Percentiles rank a stretch among this genome's conserved stretches.
Conservation (phyloP, 2,113 vertebrate genomes). For the Ptilorrhoa leucosticta region DNA sequence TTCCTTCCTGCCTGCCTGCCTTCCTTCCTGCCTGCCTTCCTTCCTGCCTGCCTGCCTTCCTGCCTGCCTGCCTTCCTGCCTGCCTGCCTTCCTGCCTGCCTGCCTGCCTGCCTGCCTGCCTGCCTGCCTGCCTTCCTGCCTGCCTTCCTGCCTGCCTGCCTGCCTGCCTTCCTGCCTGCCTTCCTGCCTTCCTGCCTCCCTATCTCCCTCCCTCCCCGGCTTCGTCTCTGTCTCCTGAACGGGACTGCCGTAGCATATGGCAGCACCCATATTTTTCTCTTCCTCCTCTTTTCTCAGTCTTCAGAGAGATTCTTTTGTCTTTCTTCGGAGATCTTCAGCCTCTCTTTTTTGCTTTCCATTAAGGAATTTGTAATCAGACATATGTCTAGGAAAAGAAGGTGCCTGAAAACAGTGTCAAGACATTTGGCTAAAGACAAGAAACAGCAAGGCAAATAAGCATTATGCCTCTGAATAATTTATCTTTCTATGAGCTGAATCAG, state of each 20-base stretch:
- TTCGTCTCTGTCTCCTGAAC: neutral
- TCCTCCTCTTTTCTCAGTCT: neutral
- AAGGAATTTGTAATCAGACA: neutral
- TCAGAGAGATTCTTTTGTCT: neutral
- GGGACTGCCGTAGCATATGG: neutral
- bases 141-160: neutral
- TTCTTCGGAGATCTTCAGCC: neutral
- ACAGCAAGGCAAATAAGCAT: neutral
- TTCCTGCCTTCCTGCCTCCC: too few relatives aligned
- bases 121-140: fast-evolving
- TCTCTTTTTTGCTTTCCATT: neutral
- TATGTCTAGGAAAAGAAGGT: neutral
- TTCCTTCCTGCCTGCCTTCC: too few relatives aligned
- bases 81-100: too few relatives aligned
- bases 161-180: neutral
- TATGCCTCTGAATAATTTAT: neutral
- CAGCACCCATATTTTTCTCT: neutral
- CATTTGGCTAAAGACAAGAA: neutral
- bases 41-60: neutral
- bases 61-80: too few relatives aligned
- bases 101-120: fast-evolving
- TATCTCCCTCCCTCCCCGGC: too few relatives aligned
- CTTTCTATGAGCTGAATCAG: neutral
- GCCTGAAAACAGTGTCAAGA: neutral
- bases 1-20: too few relatives aligned